A percentile compares a stretch with the other conserved stretches of the same genome.
Evolutionary conservation across 1,140 invertebrate genomes (phyloP).

Genomic region (Cotesia glomerata): DNA sequence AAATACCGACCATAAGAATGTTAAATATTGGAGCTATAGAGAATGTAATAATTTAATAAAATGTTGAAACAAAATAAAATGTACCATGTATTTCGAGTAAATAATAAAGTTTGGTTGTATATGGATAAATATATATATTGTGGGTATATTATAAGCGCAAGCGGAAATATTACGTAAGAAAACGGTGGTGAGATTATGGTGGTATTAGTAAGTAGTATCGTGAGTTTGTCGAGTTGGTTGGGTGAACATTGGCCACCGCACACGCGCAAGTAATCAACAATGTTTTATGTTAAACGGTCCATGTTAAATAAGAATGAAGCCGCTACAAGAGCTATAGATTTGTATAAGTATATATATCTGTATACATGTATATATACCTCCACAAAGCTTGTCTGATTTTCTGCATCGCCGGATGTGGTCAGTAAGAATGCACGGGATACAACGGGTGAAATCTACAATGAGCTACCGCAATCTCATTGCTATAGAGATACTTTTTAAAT

Average conservation of each 20-base stretch:
- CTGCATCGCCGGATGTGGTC: constrained; percentile 13
- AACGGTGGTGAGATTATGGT: not conserved
- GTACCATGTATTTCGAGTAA: too few species aligned
- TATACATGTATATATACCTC: not conserved
- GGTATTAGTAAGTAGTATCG: too few species aligned
- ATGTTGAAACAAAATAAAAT: too few species aligned
- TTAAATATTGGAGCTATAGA: too few species aligned
- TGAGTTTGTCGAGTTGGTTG: constrained; percentile 1
- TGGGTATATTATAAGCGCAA: not conserved
- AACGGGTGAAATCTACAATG: constrained; percentile 12
- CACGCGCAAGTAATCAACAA: constrained; percentile 26
- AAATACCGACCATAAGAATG: too few species aligned
- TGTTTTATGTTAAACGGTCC: constrained; percentile 27
- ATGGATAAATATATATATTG: not conserved
- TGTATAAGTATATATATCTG: not conserved
- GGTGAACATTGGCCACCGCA: constrained; percentile 17
- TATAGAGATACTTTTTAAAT: too few species aligned
- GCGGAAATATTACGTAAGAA: constrained; percentile 11
- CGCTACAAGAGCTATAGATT: not conserved
- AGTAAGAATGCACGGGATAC: constrained; percentile 6
- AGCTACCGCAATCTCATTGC: constrained; percentile 15
- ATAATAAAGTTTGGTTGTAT: too few species aligned
- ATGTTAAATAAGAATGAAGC: constrained; percentile 7
- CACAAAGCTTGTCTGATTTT: not conserved
- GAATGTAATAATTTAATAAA: too few species aligned